phyloP scores from a whole-genome alignment of 2,888 invertebrate genomes.

The Phyllotreta cruciferae region DNA sequence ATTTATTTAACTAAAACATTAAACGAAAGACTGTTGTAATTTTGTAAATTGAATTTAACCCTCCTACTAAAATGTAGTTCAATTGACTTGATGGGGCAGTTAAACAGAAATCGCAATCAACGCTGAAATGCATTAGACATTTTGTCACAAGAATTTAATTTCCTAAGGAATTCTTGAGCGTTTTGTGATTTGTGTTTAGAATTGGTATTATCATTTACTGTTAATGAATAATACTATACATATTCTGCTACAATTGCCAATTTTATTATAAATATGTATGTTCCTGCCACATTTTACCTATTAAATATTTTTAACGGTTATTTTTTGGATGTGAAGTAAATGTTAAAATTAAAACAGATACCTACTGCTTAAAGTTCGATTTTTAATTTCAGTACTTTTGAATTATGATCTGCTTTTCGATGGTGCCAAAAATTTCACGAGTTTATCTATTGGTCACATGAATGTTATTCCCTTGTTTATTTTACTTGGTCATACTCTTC shows the following conservation, averaged over 20 bases:
- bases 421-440: constrained; percentile 17
- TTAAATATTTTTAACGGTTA: no score
- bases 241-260: no score
- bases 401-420: neutral
- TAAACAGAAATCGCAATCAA: constrained; percentile 6
- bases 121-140: constrained; percentile 13
- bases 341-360: neutral
- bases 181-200: constrained; percentile 1
- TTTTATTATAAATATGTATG: no score
- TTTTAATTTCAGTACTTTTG: constrained; percentile 7
- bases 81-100: no score
- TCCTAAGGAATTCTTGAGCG: neutral
- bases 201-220: no score
- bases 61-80: no score
- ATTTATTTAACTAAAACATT: no score
- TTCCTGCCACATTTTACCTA: no score
- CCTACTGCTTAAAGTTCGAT: neutral
- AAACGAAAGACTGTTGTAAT: no score
- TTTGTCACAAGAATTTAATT: constrained; percentile 18
- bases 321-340: no score
- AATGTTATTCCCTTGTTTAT: constrained; percentile 1
- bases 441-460: constrained; percentile 13
- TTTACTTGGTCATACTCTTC: neutral
- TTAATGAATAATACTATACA: no score
- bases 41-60: no score